A percentile compares a stretch with the other conserved stretches of the same genome.
Evolutionary conservation across 2,113 vertebrate genomes (phyloP).

Genomic region (Eclectus roratus): DNA sequence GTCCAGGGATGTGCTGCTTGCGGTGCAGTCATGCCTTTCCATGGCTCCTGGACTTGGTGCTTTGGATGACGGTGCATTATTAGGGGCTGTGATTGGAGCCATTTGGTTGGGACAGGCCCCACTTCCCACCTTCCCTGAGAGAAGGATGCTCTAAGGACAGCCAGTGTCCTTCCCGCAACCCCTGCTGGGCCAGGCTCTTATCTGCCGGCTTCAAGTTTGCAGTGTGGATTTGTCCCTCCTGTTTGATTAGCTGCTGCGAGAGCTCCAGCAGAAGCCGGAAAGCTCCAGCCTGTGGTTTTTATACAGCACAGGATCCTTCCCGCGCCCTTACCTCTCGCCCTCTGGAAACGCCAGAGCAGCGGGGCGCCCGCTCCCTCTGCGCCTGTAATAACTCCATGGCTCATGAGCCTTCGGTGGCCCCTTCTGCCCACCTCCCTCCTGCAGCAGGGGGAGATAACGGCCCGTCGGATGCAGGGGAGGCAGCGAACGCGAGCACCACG

Average conservation of each 20-base stretch:
- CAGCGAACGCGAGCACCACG: not conserved
- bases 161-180: not conserved
- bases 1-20: rapidly evolving
- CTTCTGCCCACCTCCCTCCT: not conserved
- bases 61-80: not conserved
- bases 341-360: constrained; percentile 33
- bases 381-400: not conserved
- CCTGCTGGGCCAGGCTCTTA: not conserved
- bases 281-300: not conserved
- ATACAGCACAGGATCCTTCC: not conserved
- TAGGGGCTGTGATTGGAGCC: not conserved
- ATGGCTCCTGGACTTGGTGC: not conserved
- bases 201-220: not conserved
- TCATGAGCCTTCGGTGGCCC: not conserved
- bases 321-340: constrained; percentile 6
- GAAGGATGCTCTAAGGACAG: not conserved
- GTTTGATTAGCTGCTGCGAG: constrained; percentile 22
- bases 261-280: not conserved
- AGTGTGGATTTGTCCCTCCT: not conserved
- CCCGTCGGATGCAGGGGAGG: not conserved
- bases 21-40: rapidly evolving
- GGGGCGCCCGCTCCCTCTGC: not conserved
- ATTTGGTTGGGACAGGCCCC: rapidly evolving
- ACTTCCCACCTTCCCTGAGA: not conserved
- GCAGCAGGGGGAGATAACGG: not conserved